A percentile compares a stretch with the other conserved stretches of the same genome.
Conservation (phyloP, 2,113 vertebrate species). For the Pseudorectes ferrugineus region DNA sequence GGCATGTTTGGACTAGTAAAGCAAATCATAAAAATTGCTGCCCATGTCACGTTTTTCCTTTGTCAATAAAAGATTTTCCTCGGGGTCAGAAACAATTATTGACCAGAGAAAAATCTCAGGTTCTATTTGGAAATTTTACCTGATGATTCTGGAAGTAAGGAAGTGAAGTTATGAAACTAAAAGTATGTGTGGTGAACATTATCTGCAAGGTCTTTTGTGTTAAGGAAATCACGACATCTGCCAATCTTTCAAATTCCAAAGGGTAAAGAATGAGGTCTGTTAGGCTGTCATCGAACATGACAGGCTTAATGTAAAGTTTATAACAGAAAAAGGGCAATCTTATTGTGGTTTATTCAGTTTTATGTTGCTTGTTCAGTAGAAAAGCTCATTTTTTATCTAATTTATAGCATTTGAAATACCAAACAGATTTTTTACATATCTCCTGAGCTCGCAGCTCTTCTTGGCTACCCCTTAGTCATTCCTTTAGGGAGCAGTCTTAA, state of each 20-base stretch:
- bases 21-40: constrained; percentile 66
- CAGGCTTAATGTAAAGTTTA: constrained; percentile 99
- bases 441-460: constrained; percentile 94
- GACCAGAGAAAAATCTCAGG: constrained; percentile 41
- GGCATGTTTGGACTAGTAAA: constrained; percentile 73
- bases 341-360: constrained; percentile 99
- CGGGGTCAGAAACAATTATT: constrained; percentile 56
- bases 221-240: constrained; percentile 93
- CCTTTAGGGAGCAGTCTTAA: constrained; percentile 93
- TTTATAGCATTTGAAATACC: constrained; percentile 99
- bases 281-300: constrained; percentile 98
- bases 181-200: constrained; percentile 69
- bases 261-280: constrained; percentile 92
- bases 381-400: constrained; percentile 96
- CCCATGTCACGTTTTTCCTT: constrained; percentile 46
- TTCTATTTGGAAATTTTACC: constrained; percentile 42
- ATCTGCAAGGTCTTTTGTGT: constrained; percentile 76
- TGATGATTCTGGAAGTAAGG: neutral
- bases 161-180: constrained; percentile 62
- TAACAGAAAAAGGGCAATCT: constrained; percentile 92
- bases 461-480: constrained; percentile 82
- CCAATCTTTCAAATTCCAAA: constrained; percentile 91
- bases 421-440: constrained; percentile 99
- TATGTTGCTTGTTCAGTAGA: constrained; percentile 88
- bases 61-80: constrained; percentile 69